Evolutionary conservation across 2,113 vertebrate species (phyloP), one percentile per base, ranked within the genome.

Genomic region (Aegithalos caudatus): DNA sequence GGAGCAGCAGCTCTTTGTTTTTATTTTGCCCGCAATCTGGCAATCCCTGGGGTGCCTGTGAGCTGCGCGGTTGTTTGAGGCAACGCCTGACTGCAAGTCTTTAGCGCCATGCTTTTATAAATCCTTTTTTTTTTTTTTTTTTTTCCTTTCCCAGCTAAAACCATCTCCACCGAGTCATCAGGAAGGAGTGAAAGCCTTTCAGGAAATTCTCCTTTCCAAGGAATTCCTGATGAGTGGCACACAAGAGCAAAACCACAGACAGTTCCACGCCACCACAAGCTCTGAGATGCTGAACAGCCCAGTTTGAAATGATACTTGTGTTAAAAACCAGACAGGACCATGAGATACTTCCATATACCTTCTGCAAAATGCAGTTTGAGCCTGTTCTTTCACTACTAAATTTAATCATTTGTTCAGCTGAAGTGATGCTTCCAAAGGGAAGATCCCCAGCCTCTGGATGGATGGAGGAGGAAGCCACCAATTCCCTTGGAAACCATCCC

Each of bases 61-160:
- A 44, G n/a, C 12, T 22, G 73, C 3, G 11, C 50, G 5, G 51
- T 12, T 18, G 27, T 45, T 45, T 19, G 62, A 79, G 58, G 42
- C 79, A 65, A 29, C 58, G 61, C 71, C 58, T n/a, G 61, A 5
- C 74, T 45, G 62, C 9, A 28, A 76, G 24, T 33, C 50, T 48
- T 44, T 11, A 72, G 56, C 0, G 2, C 40, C 16, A 3, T 0
- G 2, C 62, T 71, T 57, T 31, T 58, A 4, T 33, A 72, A 90
- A 85, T 88, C 71, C 82, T 45, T 22, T 76, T 71, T 58, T n/a
- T 93, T 28, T n/a, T n/a, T n/a, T n/a, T n/a, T n/a, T n/a, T n/a
- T n/a, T n/a, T n/a, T n/a, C n/a, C n/a, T n/a, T n/a, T n/a, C n/a
- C 88, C 58, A 65, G 67, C 85, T 87, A 12, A 82, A 92, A 76